Evolutionary conservation across 1,140 invertebrate species (phyloP), one percentile per base, ranked within the genome.

Genomic region (Marisa cornuarietis): DNA sequence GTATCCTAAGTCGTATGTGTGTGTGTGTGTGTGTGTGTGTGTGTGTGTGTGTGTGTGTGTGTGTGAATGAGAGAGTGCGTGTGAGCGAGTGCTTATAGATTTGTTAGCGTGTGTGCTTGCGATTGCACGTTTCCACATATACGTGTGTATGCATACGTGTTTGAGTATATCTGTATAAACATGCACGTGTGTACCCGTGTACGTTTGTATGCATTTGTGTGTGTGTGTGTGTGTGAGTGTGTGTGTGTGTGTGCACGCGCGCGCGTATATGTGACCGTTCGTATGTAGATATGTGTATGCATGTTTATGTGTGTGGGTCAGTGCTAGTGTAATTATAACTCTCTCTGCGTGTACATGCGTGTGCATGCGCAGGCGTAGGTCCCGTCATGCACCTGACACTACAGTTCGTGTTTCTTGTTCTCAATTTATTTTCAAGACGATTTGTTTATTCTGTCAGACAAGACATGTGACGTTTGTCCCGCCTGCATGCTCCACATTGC

Each of bases 301-400:
- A 42, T 72, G 49, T 72, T 49, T 51, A 42, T 72, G 71, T 52
- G 31, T 31, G 71, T 52, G 71, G 52, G 71, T 49, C 49, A 52
- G 71, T 52, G 71, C 52, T 1, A 16, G 71, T 72, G 49, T 13
- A n/a, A 51, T 20, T 24, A 52, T 72, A n/a, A 52, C 49, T 72
- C 18, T 72, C 18, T 72, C 49, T 72, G 31, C 52, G 71, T 51
- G 71, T 51, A 52, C 42, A n/a, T 52, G 13, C 9, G 71, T 18
- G 31, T 72, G 16, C 51, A 49, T 24, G 71, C 51, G 71, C 5
- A 11, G n/a, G 49, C 11, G 7, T 72, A 4, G 13, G 2, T 49
- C 18, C 54, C 10, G 31, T 71, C 11, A 20, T 31, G 69, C 31
- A 71, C 11, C 11, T 6, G 42, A 31, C 5, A n/a, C n/a, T n/a